A percentile compares a stretch with the other conserved stretches of the same genome.
These are phyloP conservation scores for Elgonia sp. DNA, from an alignment of 2,888 invertebrate genomes.

Conservation along the genomic window DNA sequence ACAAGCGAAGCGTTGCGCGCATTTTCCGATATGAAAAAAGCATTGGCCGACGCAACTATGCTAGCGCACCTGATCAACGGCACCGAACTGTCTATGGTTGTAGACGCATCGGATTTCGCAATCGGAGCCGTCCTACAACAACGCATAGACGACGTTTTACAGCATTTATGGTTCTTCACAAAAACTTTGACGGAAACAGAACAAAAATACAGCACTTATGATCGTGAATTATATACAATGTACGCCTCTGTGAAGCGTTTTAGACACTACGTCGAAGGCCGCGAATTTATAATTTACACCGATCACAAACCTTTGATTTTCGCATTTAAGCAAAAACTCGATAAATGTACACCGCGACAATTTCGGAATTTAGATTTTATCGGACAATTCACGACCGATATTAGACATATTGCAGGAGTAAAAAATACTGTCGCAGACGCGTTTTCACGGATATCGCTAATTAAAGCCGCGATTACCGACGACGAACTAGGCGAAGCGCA, in stretches of 20 bases:
- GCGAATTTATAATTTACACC: conserved; percentile 63
- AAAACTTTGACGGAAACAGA: neutral
- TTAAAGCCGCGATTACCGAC: neutral
- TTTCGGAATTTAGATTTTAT: conserved; percentile 60
- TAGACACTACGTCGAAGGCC: too few species aligned
- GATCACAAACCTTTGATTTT: conserved; percentile 74
- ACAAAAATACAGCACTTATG: conserved; percentile 67
- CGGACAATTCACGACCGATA: conserved; percentile 64
- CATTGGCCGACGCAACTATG: neutral
- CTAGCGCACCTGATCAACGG: neutral
- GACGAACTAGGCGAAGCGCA: too few species aligned
- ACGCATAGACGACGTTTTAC: neutral
- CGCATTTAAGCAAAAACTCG: conserved; percentile 38
- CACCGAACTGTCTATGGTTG: neutral
- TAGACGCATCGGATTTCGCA: too few species aligned
- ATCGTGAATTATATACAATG: too few species aligned
- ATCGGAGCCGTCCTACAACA: neutral
- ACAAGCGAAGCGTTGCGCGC: neutral
- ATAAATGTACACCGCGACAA: conserved; percentile 59
- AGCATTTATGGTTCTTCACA: neutral
- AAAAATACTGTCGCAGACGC: neutral
- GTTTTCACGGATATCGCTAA: neutral
- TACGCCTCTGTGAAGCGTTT: too few species aligned
- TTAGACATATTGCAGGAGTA: neutral
- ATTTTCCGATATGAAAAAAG: neutral